Conservation (phyloP, 2,113 vertebrate species). For the Triplophysa siluroides region DNA sequence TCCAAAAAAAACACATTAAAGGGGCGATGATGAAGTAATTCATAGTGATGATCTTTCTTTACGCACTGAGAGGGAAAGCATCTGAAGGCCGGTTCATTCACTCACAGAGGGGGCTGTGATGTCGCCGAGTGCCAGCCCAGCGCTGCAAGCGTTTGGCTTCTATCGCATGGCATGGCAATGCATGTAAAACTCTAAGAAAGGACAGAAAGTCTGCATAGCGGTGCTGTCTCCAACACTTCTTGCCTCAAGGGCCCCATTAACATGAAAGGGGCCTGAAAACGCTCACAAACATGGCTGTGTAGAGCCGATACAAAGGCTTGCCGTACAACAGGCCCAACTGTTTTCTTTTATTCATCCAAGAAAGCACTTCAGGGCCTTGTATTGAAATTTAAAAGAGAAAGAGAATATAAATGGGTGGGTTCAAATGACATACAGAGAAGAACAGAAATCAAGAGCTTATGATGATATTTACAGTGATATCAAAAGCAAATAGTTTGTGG, state of each 20-base stretch:
- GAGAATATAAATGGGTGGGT: background rate
- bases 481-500: too few species aligned
- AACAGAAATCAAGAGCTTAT: conserved; percentile 13
- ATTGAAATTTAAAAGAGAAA: conserved; percentile 29
- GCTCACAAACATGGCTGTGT: conserved; percentile 20
- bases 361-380: conserved; percentile 14
- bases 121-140: conserved; percentile 35
- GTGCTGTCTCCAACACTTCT: conserved; percentile 20
- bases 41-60: too few species aligned
- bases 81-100: background rate
- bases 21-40: background rate
- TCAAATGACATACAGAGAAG: background rate
- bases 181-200: conserved; percentile 11
- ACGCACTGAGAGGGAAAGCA: background rate
- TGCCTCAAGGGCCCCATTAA: conserved; percentile 30
- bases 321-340: conserved; percentile 23
- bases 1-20: background rate
- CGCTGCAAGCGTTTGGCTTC: conserved; percentile 35
- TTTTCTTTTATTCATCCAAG: conserved; percentile 24
- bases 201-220: conserved; percentile 19
- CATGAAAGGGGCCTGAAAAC: conserved; percentile 18
- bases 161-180: conserved; percentile 26
- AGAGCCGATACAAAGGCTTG: background rate
- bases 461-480: conserved; percentile 19
- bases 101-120: background rate